phyloP scores from a whole-genome alignment of 1,140 invertebrate genomes.

The Dreissena polymorpha region DNA sequence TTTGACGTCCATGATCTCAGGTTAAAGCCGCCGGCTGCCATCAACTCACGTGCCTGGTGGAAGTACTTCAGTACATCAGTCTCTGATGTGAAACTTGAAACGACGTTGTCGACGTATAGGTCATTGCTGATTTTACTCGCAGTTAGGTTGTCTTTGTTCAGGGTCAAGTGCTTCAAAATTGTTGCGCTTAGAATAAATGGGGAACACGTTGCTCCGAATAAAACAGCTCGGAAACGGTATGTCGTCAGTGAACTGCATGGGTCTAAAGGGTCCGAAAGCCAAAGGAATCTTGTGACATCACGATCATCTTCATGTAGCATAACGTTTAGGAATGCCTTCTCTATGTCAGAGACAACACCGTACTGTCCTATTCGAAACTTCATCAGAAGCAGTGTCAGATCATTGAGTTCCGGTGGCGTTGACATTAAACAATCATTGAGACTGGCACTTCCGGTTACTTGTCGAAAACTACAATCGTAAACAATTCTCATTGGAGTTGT shows the following conservation, averaged over 20 bases:
- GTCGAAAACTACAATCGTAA: constrained; percentile 48
- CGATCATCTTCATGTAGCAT: constrained; percentile 10
- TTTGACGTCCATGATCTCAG: constrained; percentile 8
- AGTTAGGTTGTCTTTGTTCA: background rate
- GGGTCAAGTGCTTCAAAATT: constrained; percentile 2
- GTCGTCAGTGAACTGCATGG: background rate
- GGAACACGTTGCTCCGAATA: constrained; percentile 20
- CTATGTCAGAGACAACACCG: constrained; percentile 12
- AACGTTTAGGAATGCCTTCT: constrained; percentile 22
- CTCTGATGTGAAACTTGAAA: constrained; percentile 15
- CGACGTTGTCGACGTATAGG: too few relatives aligned
- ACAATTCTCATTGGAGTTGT: constrained; percentile 57
- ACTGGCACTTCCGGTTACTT: background rate
- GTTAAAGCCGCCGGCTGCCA: constrained; percentile 23
- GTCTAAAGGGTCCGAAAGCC: background rate
- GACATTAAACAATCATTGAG: constrained; percentile 17
- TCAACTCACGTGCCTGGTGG: background rate
- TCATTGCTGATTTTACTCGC: background rate
- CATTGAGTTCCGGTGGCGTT: constrained; percentile 7
- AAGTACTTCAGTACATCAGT: constrained; percentile 16
- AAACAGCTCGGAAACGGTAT: constrained; percentile 1
- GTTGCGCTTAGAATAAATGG: constrained; percentile 18
- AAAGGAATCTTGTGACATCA: constrained; percentile 59
- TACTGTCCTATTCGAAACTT: background rate
- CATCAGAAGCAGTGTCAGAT: constrained; percentile 1